Conservation (phyloP, 2,113 vertebrate species). For the Trematomus loennbergii region DNA sequence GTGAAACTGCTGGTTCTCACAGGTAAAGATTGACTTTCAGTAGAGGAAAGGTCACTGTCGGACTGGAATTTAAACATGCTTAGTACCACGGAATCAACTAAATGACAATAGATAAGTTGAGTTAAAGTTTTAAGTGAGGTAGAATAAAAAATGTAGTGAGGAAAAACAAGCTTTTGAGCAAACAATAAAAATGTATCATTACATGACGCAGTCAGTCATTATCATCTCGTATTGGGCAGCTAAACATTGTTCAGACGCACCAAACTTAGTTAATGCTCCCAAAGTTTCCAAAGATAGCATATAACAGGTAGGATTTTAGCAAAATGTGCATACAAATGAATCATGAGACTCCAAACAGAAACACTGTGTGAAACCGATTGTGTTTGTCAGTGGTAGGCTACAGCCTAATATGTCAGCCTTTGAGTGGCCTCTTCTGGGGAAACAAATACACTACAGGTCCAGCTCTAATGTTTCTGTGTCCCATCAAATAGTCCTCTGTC, state of each 20-base stretch:
- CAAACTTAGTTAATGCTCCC: no score
- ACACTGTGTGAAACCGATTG: no score
- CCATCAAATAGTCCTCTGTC: neutral
- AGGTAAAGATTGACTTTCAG: neutral
- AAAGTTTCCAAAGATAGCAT: no score
- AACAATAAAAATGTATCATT: neutral
- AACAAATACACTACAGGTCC: neutral
- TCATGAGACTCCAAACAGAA: no score
- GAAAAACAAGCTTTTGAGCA: neutral
- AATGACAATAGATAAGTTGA: no score
- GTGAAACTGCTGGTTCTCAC: conserved; percentile 31
- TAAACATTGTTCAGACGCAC: no score
- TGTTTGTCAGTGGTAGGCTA: no score
- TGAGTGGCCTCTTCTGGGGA: neutral
- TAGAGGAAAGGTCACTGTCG: neutral
- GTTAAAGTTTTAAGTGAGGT: no score
- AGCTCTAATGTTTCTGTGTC: neutral
- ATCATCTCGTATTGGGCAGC: neutral
- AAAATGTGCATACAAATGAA: no score
- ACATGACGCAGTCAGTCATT: neutral
- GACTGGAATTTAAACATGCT: neutral
- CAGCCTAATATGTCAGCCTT: no score
- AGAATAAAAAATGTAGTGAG: no score
- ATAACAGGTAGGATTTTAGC: no score
- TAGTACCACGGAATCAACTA: neutral